Base-by-base conservation (phyloP, 2,888 invertebrate species). In the Liopterus haemorrhoidalis region DNA sequence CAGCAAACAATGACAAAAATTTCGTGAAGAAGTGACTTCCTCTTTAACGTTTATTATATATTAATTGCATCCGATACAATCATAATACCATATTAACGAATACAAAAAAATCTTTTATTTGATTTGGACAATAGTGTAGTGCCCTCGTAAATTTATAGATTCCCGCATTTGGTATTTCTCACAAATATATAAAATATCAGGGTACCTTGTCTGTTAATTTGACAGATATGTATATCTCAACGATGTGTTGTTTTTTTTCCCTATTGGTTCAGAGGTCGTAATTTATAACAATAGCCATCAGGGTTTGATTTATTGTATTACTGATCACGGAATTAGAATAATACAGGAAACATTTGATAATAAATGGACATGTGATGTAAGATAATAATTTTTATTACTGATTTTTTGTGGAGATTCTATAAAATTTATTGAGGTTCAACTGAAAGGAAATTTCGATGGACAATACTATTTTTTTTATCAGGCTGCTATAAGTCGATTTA, bases 131-230 rank as follows among this genome's bases (percentile, higher is more conserved):
- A 41, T 48, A 37, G 36, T 35, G 48, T 49, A 54, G 56, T 59
- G 59, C 58, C 60, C 60, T 59, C 59, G 60, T 62, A 61, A 62
- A 62, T 59, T 57, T 53, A 49, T 39, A n/a, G 51, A 53, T 53
- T 54, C 55, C 55, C 57, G 56, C 60, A 57, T 58, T 54, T 53
- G 50, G 49, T 55, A 58, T 58, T 59, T 59, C 58, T 59, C 58
- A 57, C 53, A 59, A 58, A 57, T 33, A 25, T 21, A 45, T 45
- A 39, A 45, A 45, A 45, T 39, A 45, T 45, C 45, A 45, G 45
- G 45, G 45, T 27, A 25, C 45, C 38, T 39, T 45, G 39, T 45
- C 39, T 33, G 5, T 14, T 22, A 38, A 45, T 45, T 45, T 45
- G 45, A 45, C 45, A 45, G 45, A 39, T 39, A 45, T 45, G 38